Conservation (phyloP, 2,113 vertebrate genomes). For the Thalassarche chlororhynchos region DNA sequence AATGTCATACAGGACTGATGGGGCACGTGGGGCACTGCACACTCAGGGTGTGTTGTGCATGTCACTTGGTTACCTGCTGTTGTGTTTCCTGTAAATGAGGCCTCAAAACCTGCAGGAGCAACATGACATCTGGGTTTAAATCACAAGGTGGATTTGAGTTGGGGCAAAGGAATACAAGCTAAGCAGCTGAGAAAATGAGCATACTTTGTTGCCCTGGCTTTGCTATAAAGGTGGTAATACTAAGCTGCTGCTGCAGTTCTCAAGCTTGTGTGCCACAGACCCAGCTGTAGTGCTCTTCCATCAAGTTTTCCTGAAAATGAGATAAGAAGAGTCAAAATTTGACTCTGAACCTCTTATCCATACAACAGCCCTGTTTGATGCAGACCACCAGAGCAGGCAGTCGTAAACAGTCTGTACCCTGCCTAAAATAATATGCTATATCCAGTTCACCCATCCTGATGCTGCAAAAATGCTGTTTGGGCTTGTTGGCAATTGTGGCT, state of each 20-base stretch:
- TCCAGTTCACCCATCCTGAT: background rate
- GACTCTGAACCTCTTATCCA: background rate
- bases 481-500: too few relatives aligned
- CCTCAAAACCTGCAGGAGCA: accelerated
- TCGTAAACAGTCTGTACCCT: background rate
- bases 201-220: background rate
- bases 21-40: accelerated
- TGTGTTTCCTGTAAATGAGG: too few relatives aligned
- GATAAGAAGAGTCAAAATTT: background rate
- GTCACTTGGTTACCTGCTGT: background rate
- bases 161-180: background rate
- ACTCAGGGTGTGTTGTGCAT: accelerated
- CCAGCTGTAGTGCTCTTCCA: background rate
- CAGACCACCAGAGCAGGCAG: background rate
- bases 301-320: background rate
- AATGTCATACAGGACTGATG: accelerated
- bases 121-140: background rate
- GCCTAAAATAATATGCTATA: background rate
- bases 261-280: too few relatives aligned
- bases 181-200: background rate
- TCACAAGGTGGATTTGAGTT: too few relatives aligned
- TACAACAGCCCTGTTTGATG: background rate
- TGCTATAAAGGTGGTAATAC: accelerated
- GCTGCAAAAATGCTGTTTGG: background rate
- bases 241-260: background rate